Evolutionary conservation across 2,888 invertebrate genomes (phyloP).

Genomic region (Syritta pipiens): DNA sequence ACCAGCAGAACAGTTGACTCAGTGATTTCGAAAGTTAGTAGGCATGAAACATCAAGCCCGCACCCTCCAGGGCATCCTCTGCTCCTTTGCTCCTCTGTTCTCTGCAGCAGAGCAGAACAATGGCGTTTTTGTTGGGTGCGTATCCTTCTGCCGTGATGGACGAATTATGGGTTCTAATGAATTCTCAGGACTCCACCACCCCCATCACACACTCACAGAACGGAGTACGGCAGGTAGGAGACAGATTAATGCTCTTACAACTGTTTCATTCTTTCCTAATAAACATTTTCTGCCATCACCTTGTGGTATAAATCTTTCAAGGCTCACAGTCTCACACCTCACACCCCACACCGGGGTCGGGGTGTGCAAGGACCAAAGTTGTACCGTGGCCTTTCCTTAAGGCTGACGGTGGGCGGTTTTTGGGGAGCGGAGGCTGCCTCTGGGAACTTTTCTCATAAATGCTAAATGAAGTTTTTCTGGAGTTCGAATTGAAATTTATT

Average conservation of each 20-base stretch:
- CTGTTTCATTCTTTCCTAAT: constrained; percentile 1
- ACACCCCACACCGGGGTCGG: no score
- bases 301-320: constrained; percentile 31
- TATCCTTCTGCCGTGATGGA: constrained; percentile 9
- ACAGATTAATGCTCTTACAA: constrained; percentile 2
- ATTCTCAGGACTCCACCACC: background rate
- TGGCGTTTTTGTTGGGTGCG: background rate
- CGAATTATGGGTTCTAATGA: constrained; percentile 21
- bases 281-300: constrained; percentile 27
- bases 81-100: no score
- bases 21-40: constrained; percentile 7
- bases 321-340: constrained; percentile 12
- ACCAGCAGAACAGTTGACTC: constrained; percentile 1
- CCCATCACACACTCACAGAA: background rate
- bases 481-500: constrained; percentile 51
- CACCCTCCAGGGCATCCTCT: no score
- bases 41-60: constrained; percentile 9
- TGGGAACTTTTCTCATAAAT: constrained; percentile 51
- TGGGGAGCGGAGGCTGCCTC: no score
- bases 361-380: no score
- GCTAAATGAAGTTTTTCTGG: constrained; percentile 40
- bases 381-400: no score
- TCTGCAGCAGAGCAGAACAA: background rate
- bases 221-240: no score
- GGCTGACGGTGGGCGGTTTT: no score